These are phyloP conservation scores for Ericerus pela DNA, from an alignment of 1,140 invertebrate species.

Conservation along the genomic window DNA sequence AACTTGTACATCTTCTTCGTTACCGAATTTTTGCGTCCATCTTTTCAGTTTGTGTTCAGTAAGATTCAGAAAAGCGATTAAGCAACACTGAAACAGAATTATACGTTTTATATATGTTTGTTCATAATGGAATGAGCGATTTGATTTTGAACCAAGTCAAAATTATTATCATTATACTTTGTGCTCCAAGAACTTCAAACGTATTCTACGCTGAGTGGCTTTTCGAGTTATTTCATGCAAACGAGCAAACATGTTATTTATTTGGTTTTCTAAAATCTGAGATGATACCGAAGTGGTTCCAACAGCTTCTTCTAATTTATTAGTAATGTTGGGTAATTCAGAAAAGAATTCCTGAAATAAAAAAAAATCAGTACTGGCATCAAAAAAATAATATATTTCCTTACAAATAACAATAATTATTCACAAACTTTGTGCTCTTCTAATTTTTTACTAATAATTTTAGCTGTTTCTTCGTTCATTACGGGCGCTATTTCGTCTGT, in stretches of 20 bases:
- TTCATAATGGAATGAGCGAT: background rate
- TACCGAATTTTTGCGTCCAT: constrained; percentile 80
- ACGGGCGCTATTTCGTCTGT: constrained; percentile 58
- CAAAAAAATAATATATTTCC: constrained; percentile 3
- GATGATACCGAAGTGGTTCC: background rate
- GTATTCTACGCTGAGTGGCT: constrained; percentile 58
- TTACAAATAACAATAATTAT: background rate
- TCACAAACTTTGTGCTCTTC: constrained; percentile 60
- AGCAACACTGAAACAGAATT: constrained; percentile 47
- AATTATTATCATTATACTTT: constrained; percentile 36
- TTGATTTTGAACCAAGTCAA: background rate
- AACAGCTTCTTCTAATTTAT: constrained; percentile 50
- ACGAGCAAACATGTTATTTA: constrained; percentile 13
- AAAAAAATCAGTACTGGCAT: background rate
- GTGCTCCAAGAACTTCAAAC: constrained; percentile 77
- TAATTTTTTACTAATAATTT: constrained; percentile 68
- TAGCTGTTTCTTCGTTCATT: constrained; percentile 73
- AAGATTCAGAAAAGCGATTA: constrained; percentile 75
- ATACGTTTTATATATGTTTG: background rate
- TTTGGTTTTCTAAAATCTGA: constrained; percentile 13
- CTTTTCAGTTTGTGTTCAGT: constrained; percentile 74
- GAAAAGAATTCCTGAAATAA: constrained; percentile 56
- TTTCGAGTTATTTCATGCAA: constrained; percentile 24
- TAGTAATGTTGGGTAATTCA: constrained; percentile 55
- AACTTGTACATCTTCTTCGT: constrained; percentile 62